These are phyloP conservation scores for Agrilus cyanescens DNA, from an alignment of 2,888 invertebrate genomes.

Conservation along the genomic window DNA sequence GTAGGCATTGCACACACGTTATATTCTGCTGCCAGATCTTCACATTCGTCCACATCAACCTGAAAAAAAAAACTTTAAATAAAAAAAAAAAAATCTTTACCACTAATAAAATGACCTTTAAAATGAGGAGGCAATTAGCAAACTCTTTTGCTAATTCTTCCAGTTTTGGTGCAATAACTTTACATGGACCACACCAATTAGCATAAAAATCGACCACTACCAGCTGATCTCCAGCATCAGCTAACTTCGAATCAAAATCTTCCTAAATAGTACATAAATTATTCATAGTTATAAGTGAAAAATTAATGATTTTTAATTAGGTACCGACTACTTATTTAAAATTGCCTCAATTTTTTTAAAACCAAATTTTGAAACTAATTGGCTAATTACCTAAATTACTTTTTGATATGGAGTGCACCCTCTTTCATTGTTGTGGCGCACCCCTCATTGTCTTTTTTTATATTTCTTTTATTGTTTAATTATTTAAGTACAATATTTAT, in stretches of 20 bases:
- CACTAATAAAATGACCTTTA: slow-evolving; percentile 21
- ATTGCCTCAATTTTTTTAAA: too few species aligned
- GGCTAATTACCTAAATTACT: too few species aligned
- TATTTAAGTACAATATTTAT: too few species aligned
- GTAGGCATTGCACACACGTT: slow-evolving; percentile 81
- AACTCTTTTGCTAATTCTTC: slow-evolving; percentile 56
- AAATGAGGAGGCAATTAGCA: slow-evolving; percentile 33
- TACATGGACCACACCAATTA: slow-evolving; percentile 89
- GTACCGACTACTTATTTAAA: too few species aligned
- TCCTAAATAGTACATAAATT: too few species aligned
- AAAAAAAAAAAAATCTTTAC: slow-evolving; percentile 12
- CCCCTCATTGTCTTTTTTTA: too few species aligned
- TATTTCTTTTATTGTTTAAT: too few species aligned
- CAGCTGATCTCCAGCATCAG: slow-evolving; percentile 63
- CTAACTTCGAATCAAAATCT: slow-evolving; percentile 58
- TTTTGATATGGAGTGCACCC: too few species aligned
- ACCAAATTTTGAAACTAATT: too few species aligned
- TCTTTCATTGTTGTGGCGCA: too few species aligned
- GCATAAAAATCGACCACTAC: slow-evolving; percentile 87
- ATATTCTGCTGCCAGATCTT: slow-evolving; percentile 68
- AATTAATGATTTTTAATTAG: too few species aligned
- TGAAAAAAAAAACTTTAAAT: slow-evolving; percentile 27
- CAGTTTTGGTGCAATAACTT: slow-evolving; percentile 72
- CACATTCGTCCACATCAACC: slow-evolving; percentile 83
- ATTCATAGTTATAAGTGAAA: too few species aligned